Base-by-base conservation (phyloP, 53 echinoderm and acorn worm species). In the Echinarachnius parma region DNA sequence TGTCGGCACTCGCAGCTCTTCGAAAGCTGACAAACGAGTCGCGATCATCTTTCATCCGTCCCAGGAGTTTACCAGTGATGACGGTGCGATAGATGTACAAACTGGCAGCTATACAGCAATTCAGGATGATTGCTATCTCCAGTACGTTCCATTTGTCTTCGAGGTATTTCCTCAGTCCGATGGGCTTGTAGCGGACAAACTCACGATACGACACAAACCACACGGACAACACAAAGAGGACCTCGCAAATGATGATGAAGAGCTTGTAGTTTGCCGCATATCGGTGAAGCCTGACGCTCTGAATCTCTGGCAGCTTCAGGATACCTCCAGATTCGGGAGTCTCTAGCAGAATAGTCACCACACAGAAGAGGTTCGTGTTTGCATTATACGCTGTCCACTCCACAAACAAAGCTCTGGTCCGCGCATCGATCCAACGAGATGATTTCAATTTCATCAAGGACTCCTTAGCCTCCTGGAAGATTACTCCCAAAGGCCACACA, bases 341-440 rank as follows among this genome's bases (percentile, higher is more conserved):
- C 76, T 92, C 92, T 19, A 82, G 34, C 39, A 85, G 82, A 47
- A 89, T 77, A 2, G 85, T 80, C 21, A 93, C 89, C 44, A 86
- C 83, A 4, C 79, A 74, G 57, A 93, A 93, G 53, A 93, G 80
- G 66, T 93, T 93, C 46, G 89, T 80, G 72, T 93, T 89, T 28
- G 89, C 93, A 46, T 89, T 93, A 64, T 86, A 93, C 4, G 80
- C 64, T 13, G 93, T 83, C 89, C 89, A 93, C 31, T 93, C 93
- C 5, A 89, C 83, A 53, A 86, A 79, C 56, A 93, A 74, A 9
- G 89, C 93, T 31, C 89, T 61, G 4, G 93, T 86, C 44, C 60
- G 83, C 2, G 46, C 64, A 62, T 93, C 93, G 20, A 93, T 46
- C 93, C 89, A 93, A 4, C 44, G 60, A 9, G 45, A 39, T 5